Percentiles rank a stretch among this genome's conserved stretches.
phyloP scores from a whole-genome alignment of 1,140 invertebrate species.

The Procambarus clarkii region DNA sequence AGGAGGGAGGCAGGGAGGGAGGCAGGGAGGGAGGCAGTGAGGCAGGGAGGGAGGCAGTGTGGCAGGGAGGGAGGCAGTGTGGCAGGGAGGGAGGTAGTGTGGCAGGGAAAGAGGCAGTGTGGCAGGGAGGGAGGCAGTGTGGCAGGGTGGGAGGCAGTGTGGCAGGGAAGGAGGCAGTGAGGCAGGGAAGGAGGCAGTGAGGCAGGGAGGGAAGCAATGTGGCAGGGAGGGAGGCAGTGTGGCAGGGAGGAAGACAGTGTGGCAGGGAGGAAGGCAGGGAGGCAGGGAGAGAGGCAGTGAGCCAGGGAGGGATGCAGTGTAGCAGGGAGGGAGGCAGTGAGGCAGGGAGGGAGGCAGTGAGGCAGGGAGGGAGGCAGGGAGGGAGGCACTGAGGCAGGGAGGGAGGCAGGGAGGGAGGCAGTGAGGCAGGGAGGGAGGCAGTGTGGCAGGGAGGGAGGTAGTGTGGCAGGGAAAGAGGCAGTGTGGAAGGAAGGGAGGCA shows the following conservation, averaged over 20 bases:
- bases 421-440: not conserved
- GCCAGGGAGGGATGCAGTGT: too few species aligned
- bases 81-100: not conserved
- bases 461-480: not conserved
- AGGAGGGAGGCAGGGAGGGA: not conserved
- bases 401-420: not conserved
- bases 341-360: too few species aligned
- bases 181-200: not conserved
- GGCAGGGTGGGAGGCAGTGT: not conserved
- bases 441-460: not conserved
- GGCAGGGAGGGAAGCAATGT: not conserved
- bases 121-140: not conserved
- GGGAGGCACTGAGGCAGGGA: not conserved
- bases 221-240: not conserved
- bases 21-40: not conserved
- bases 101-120: not conserved
- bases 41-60: not conserved
- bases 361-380: too few species aligned
- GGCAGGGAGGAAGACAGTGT: not conserved
- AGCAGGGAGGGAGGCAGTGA: too few species aligned
- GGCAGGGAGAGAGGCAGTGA: too few species aligned
- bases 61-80: not conserved
- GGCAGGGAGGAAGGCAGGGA: too few species aligned
- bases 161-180: not conserved
- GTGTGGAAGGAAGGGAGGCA: not conserved